A percentile compares a stretch with the other conserved stretches of the same genome.
phyloP scores from a whole-genome alignment of 2,113 vertebrate genomes.

The Origma solitaria region DNA sequence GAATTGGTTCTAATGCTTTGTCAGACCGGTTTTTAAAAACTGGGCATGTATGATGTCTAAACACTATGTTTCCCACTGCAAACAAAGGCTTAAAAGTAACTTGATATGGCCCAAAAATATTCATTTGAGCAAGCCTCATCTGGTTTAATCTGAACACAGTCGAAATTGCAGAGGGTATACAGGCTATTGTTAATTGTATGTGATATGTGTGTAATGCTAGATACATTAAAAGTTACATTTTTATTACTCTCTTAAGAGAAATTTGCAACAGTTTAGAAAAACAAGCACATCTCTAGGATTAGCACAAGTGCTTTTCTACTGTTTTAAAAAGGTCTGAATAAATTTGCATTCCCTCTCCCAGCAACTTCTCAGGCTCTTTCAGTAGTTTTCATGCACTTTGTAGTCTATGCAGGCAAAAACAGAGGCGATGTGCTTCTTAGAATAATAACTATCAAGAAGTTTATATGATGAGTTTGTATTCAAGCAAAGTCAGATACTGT shows the following conservation, averaged over 20 bases:
- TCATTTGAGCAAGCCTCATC: background rate
- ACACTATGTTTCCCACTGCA: background rate
- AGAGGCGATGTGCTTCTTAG: background rate
- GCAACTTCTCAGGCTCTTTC: background rate
- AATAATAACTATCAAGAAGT: constrained; percentile 16
- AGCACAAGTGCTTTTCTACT: background rate
- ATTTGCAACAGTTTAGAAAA: background rate
- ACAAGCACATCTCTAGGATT: background rate
- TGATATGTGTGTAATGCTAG: background rate
- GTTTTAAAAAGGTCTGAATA: background rate
- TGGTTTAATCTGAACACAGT: background rate
- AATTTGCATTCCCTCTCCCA: background rate
- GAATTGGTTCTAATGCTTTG: background rate
- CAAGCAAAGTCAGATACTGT: background rate
- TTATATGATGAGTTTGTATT: background rate
- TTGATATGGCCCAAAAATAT: background rate
- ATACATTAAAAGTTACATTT: background rate
- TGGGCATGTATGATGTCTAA: background rate
- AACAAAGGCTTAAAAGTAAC: background rate
- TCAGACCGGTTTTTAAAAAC: background rate
- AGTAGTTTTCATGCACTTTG: background rate
- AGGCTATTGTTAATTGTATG: background rate
- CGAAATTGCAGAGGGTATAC: background rate
- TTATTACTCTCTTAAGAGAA: background rate
- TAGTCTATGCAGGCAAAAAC: background rate